These are phyloP conservation scores for Dermatophagoides farinae DNA, from an alignment of 1,140 invertebrate species.

Conservation along the genomic window DNA sequence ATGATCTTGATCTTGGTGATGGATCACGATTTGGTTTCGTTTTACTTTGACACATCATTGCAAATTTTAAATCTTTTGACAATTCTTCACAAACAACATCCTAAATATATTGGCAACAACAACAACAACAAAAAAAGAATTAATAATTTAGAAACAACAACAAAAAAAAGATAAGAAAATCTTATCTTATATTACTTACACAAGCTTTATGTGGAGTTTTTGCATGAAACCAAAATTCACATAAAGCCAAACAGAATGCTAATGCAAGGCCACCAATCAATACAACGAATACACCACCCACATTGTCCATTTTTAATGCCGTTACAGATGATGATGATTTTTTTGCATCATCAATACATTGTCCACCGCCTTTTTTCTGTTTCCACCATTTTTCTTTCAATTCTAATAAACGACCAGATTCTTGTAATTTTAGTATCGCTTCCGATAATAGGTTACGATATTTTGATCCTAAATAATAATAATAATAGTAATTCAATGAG, in stretches of 20 bases:
- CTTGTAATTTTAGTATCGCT: conserved; percentile 30
- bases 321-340: conserved; percentile 22
- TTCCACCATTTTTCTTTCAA: conserved; percentile 30
- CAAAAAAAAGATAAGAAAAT: not conserved
- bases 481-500: no score
- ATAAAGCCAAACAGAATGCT: conserved; percentile 19
- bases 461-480: not conserved
- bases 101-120: not conserved
- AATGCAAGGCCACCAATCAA: conserved; percentile 27
- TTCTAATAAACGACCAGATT: conserved; percentile 26
- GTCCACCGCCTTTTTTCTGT: conserved; percentile 21
- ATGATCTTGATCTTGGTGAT: no score
- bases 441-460: conserved; percentile 28
- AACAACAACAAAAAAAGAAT: no score
- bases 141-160: no score
- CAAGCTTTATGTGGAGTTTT: conserved; percentile 23
- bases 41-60: conserved; percentile 19
- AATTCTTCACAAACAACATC: conserved; percentile 21
- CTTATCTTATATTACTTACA: conserved; percentile 2
- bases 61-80: conserved; percentile 21
- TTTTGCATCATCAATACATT: conserved; percentile 17
- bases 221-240: conserved; percentile 22
- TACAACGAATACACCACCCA: conserved; percentile 35
- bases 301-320: conserved; percentile 22
- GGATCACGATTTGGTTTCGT: conserved; percentile 14